Evolutionary conservation across 2,888 invertebrate species (phyloP).

Genomic region (Junonia oenone): DNA sequence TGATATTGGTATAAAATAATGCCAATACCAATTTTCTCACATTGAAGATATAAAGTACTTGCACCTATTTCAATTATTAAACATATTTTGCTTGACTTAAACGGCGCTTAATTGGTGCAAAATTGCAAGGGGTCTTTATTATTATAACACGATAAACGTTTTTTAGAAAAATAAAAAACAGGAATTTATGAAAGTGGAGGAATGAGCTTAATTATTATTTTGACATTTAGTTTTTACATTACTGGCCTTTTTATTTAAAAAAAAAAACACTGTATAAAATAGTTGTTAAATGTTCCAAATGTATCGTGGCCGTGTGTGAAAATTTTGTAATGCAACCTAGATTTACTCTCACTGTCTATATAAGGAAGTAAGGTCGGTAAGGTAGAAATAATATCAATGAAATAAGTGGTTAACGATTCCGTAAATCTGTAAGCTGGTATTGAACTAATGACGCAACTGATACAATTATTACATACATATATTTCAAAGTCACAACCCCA

Average conservation of each 20-base stretch:
- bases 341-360: conserved; percentile 10
- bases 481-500: not conserved
- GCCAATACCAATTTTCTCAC: no score
- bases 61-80: not conserved
- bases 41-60: no score
- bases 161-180: no score
- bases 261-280: not conserved
- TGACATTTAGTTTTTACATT: no score
- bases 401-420: conserved; percentile 4
- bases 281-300: not conserved
- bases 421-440: conserved; percentile 17
- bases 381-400: conserved; percentile 13
- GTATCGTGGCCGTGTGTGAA: not conserved
- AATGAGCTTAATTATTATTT: not conserved
- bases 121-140: not conserved
- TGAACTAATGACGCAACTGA: conserved; percentile 28
- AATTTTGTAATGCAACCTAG: not conserved
- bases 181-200: no score
- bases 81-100: not conserved
- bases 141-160: not conserved
- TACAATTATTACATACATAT: conserved; percentile 17
- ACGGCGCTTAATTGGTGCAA: not conserved
- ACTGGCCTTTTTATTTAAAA: not conserved
- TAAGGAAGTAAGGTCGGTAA: conserved; percentile 13
- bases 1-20: no score